A percentile compares a stretch with the other conserved stretches of the same genome.
Conservation (phyloP, 2,888 invertebrate genomes). For the Drosophila austrosaltans region DNA sequence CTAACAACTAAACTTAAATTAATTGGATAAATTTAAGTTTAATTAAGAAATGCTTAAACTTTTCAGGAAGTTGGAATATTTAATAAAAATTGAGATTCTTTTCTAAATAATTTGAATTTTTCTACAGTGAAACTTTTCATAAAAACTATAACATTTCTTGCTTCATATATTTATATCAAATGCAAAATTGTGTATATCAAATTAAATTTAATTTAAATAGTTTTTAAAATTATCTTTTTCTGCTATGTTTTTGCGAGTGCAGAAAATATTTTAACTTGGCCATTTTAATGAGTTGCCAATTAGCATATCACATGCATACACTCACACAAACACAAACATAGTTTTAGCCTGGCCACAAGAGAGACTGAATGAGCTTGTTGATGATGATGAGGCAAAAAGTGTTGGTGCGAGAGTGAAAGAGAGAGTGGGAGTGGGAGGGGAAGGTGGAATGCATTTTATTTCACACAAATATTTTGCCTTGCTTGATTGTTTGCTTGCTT, state of each 20-base stretch:
- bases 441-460: slow-evolving; percentile 22
- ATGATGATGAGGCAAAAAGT: slow-evolving; percentile 10
- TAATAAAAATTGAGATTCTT: too few relatives aligned
- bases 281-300: slow-evolving; percentile 76
- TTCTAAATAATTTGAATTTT: too few relatives aligned
- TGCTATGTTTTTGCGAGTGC: slow-evolving; percentile 46
- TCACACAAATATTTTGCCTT: slow-evolving; percentile 49
- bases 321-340: slow-evolving; percentile 30
- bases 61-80: too few relatives aligned
- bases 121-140: too few relatives aligned
- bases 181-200: slow-evolving; percentile 2
- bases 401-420: not conserved
- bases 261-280: slow-evolving; percentile 66
- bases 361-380: slow-evolving; percentile 18
- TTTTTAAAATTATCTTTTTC: slow-evolving; percentile 20
- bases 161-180: not conserved
- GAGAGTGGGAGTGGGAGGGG: not conserved
- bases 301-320: slow-evolving; percentile 63
- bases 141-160: too few relatives aligned
- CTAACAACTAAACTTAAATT: too few relatives aligned
- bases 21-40: too few relatives aligned
- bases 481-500: slow-evolving; percentile 41
- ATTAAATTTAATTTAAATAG: not conserved
- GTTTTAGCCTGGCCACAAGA: slow-evolving; percentile 14
- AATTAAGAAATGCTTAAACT: too few relatives aligned